A percentile compares a stretch with the other conserved stretches of the same genome.
Conservation (phyloP, 23 tunicate species). For the Trididemnum nubilum region DNA sequence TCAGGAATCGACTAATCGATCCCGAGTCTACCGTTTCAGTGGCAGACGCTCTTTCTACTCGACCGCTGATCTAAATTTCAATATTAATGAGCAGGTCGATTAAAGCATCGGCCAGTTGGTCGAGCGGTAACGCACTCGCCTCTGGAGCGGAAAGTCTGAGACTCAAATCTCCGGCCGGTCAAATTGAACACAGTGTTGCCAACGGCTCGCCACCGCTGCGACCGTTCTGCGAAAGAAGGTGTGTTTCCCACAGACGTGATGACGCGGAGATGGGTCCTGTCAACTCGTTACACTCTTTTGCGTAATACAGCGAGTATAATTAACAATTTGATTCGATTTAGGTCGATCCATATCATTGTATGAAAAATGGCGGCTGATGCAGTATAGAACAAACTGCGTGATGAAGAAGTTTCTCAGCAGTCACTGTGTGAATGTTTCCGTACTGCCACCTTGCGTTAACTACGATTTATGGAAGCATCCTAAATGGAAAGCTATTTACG, state of each 20-base stretch:
- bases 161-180: no score
- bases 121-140: no score
- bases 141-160: no score
- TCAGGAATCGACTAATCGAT: no score
- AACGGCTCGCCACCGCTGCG: not conserved
- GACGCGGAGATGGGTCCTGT: not conserved
- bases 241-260: not conserved
- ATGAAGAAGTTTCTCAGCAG: slow-evolving; percentile 92
- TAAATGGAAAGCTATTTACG: slow-evolving; percentile 82
- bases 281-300: not conserved
- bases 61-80: no score
- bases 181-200: not conserved
- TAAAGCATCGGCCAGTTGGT: no score
- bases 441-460: slow-evolving; percentile 95
- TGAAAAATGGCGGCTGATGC: slow-evolving; percentile 99
- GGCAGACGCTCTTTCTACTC: no score
- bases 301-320: not conserved
- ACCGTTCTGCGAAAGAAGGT: not conserved
- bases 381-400: slow-evolving; percentile 91
- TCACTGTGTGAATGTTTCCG: slow-evolving; percentile 89
- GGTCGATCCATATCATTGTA: slow-evolving; percentile 96
- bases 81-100: no score
- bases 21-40: no score
- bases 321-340: not conserved
- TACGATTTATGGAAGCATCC: slow-evolving; percentile 98